Conservation (phyloP, 2,797 vertebrate species). For the Lepus oiostolus region DNA sequence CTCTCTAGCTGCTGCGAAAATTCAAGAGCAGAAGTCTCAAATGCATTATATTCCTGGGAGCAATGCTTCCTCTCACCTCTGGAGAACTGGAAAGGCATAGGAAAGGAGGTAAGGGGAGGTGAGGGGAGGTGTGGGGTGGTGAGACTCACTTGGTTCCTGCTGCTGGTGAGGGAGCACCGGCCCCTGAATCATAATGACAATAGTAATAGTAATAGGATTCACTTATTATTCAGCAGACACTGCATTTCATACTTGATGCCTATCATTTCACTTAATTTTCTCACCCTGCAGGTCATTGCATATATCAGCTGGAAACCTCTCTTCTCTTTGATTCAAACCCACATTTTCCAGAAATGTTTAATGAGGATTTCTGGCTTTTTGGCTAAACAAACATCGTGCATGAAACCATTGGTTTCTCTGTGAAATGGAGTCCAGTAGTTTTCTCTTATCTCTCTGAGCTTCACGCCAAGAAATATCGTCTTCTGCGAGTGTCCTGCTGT, state of each 20-base stretch:
- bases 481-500: background rate
- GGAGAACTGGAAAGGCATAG: background rate
- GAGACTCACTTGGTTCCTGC: background rate
- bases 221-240: background rate
- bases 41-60: background rate
- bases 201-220: background rate
- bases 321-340: constrained; percentile 57
- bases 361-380: constrained; percentile 52
- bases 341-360: constrained; percentile 69
- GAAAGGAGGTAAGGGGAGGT: background rate
- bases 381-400: constrained; percentile 42
- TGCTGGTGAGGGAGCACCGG: background rate
- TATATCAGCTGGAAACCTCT: constrained; percentile 37
- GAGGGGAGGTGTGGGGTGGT: background rate
- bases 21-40: background rate
- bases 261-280: constrained; percentile 23
- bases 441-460: background rate
- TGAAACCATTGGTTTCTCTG: background rate
- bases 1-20: background rate
- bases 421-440: background rate
- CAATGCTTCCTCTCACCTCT: background rate
- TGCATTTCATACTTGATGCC: constrained; percentile 33
- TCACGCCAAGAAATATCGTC: background rate
- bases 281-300: background rate
- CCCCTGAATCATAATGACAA: background rate